Base-by-base conservation (phyloP, 2,113 vertebrate genomes). In the Archocentrus centrarchus region DNA sequence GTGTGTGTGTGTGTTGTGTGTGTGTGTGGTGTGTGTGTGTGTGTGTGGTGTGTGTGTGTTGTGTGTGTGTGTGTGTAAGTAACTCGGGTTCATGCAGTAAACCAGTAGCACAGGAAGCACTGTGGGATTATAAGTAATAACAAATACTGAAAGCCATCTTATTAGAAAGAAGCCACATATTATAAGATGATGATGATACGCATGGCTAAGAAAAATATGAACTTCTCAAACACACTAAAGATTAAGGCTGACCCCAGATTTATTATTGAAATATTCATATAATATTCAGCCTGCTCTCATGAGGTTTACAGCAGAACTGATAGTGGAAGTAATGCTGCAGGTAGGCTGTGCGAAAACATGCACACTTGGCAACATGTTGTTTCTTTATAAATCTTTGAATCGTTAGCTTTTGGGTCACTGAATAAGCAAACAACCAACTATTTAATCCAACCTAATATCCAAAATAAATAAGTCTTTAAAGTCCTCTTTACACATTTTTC, bases 61-160 rank as follows among this genome's bases (percentile, higher is more conserved):
- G 30, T 32, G 32, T 32, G 32, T 6, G 32, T 35, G 32, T 7
- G 32, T 35, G 32, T 35, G 32, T 35, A 30, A 35, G 7, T 7
- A 7, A 35, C 37, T 37, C 37, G 37, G 55, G 47, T 84, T 80
- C 17, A 27, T 55, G 47, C 64, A n/a, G 75, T 32, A n/a, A n/a
- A 66, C 59, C 64, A 76, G 79, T 62, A 80, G 80, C 63, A 84
- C 82, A 87, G 81, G 82, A 81, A 82, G 79, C 37, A 37, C 81
- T 20, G 75, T 57, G 27, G 62, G 76, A 77, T 77, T 60, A 44
- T 68, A 47, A 70, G 41, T 44, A 32, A 78, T 59, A 86, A 84
- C 73, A 89, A 75, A 81, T 27, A 75, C 59, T 39, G 78, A 57
- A 78, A 64, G 41, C 59, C 20, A 24, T 53, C 47, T 73, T 73